Evolutionary conservation across 2,113 vertebrate species (phyloP).

Genomic region (Epinephelus moara): DNA sequence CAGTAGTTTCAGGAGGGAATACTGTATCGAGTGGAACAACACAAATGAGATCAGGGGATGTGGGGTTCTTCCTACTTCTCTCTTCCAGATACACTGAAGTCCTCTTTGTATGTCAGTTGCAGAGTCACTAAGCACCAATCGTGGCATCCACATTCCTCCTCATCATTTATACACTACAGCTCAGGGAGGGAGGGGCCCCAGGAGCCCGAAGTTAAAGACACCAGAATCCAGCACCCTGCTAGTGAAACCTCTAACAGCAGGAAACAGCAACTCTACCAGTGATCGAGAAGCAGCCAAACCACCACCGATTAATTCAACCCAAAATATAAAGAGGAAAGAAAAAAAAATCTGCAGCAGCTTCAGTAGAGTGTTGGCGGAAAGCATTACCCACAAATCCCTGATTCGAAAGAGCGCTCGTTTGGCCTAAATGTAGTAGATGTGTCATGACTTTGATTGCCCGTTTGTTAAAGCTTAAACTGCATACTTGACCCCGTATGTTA

Average conservation of each 20-base stretch:
- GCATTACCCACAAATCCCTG: slow-evolving; percentile 41
- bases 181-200: slow-evolving; percentile 48
- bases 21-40: slow-evolving; percentile 2
- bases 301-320: slow-evolving; percentile 76
- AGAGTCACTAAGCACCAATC: slow-evolving; percentile 51
- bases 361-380: slow-evolving; percentile 38
- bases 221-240: slow-evolving; percentile 69
- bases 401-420: slow-evolving; percentile 7
- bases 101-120: slow-evolving; percentile 56
- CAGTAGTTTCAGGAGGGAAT: slow-evolving; percentile 26
- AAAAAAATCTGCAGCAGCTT: slow-evolving; percentile 22
- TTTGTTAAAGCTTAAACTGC: slow-evolving; percentile 35
- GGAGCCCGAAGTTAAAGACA: slow-evolving; percentile 54
- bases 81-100: slow-evolving; percentile 52
- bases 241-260: slow-evolving; percentile 57
- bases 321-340: slow-evolving; percentile 6
- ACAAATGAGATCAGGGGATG: neutral
- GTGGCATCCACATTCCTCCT: slow-evolving; percentile 61
- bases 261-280: slow-evolving; percentile 38
- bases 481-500: slow-evolving; percentile 12
- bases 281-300: slow-evolving; percentile 72
- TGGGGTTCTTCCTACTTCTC: slow-evolving; percentile 20
- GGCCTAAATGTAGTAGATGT: neutral
- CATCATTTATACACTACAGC: slow-evolving; percentile 58
- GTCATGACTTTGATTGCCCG: neutral